Evolutionary conservation across 2,113 vertebrate species (phyloP).

Genomic region (Datnioides undecimradiatus): DNA sequence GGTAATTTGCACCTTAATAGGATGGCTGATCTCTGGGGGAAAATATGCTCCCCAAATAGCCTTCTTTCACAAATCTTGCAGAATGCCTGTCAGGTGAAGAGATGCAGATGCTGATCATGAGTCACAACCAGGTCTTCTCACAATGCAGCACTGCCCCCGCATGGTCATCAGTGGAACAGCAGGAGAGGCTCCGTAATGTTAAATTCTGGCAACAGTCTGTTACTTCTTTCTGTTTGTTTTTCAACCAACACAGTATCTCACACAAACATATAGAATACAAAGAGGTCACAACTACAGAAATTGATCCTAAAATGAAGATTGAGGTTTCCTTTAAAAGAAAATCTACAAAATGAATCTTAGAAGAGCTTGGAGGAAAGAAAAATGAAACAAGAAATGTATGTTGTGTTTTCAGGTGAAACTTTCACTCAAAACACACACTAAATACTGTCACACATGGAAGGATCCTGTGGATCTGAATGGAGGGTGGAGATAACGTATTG

Average conservation of each 20-base stretch:
- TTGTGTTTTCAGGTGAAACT: not conserved
- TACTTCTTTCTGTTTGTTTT: not conserved
- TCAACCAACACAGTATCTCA: too few species aligned
- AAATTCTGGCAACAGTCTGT: not conserved
- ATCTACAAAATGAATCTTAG: not conserved
- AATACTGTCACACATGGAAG: too few species aligned
- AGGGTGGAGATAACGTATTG: too few species aligned
- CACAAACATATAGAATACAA: not conserved
- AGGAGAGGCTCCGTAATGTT: not conserved
- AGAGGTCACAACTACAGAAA: not conserved
- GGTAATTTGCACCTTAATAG: conserved; percentile 73
- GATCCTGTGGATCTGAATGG: not conserved
- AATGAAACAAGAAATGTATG: not conserved
- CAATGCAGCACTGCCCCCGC: conserved; percentile 73
- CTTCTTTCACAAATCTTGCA: conserved; percentile 57
- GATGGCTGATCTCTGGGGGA: conserved; percentile 47
- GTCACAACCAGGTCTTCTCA: not conserved
- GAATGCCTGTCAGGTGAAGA: not conserved
- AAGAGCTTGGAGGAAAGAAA: not conserved
- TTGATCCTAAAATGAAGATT: not conserved
- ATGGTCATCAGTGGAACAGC: conserved; percentile 40
- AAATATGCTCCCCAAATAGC: conserved; percentile 48
- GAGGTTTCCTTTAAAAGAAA: not conserved
- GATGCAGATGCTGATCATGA: conserved; percentile 1
- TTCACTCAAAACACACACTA: too few species aligned